phyloP scores from a whole-genome alignment of 2,888 invertebrate genomes.

The Heterodera filipjevi region DNA sequence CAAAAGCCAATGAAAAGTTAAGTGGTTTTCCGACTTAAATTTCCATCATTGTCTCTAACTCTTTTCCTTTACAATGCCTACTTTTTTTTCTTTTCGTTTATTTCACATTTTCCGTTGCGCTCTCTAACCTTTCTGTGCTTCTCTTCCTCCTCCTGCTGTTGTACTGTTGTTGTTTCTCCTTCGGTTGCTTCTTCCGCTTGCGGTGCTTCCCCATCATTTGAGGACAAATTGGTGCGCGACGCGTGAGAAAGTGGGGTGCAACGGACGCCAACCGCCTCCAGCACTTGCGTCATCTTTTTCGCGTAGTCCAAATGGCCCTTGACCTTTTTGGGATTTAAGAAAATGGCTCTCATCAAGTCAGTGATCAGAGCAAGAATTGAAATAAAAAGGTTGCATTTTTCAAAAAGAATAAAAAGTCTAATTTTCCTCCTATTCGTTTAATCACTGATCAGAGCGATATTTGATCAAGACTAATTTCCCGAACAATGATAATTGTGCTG shows the following conservation, averaged over 20 bases:
- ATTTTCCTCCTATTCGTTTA: no score
- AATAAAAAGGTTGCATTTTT: no score
- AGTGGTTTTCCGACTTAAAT: no score
- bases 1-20: no score
- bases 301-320: conserved; percentile 64
- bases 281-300: conserved; percentile 57
- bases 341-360: no score
- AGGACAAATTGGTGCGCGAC: conserved; percentile 25
- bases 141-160: background rate
- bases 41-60: no score
- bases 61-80: no score
- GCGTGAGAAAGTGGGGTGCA: conserved; percentile 35
- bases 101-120: no score
- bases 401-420: no score
- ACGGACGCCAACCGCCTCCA: conserved; percentile 57
- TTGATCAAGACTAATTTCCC: background rate
- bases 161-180: background rate
- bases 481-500: background rate
- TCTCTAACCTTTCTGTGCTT: background rate
- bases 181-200: background rate
- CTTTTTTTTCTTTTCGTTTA: background rate
- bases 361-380: no score
- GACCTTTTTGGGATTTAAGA: conserved; percentile 48
- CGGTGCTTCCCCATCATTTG: background rate
- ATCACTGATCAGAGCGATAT: no score